Evolutionary conservation across 2,797 vertebrate species (phyloP).

Genomic region (Rachycentron canadum): DNA sequence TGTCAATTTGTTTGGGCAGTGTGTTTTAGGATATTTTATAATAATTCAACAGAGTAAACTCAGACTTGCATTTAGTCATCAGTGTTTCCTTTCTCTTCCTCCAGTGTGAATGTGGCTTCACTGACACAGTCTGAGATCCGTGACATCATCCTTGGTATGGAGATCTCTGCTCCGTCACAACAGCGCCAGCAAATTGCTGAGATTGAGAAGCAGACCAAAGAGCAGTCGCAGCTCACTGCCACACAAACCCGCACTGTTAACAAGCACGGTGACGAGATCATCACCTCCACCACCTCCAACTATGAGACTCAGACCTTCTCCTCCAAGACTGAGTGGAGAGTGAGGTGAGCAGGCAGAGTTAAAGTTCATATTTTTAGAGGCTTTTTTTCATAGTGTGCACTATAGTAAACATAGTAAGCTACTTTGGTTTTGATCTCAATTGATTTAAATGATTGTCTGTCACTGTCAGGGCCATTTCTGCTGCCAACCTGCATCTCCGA

Average conservation of each 20-base stretch:
- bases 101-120: constrained; percentile 97
- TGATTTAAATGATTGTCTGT: constrained; percentile 6
- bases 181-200: constrained; percentile 99
- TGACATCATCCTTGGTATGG: constrained; percentile 99
- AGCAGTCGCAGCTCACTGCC: constrained; percentile 97
- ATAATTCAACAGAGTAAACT: not conserved
- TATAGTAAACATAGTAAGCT: not conserved
- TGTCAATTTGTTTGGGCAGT: too few species aligned
- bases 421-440: not conserved
- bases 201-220: constrained; percentile 99
- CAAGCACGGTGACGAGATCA: constrained; percentile 99
- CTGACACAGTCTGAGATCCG: constrained; percentile 98
- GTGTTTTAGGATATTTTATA: not conserved
- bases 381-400: not conserved
- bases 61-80: not conserved
- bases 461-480: constrained; percentile 94
- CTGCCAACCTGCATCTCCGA: constrained; percentile 97
- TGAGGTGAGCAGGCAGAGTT: constrained; percentile 87
- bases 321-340: constrained; percentile 98
- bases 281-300: constrained; percentile 99
- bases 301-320: constrained; percentile 99
- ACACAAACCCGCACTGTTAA: constrained; percentile 99
- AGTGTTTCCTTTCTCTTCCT: constrained; percentile 27
- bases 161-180: constrained; percentile 98
- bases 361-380: not conserved